Evolutionary conservation across 2,888 invertebrate genomes (phyloP), one percentile per base, ranked within the genome.

Genomic region (Rhimphoctona megacephalus): DNA sequence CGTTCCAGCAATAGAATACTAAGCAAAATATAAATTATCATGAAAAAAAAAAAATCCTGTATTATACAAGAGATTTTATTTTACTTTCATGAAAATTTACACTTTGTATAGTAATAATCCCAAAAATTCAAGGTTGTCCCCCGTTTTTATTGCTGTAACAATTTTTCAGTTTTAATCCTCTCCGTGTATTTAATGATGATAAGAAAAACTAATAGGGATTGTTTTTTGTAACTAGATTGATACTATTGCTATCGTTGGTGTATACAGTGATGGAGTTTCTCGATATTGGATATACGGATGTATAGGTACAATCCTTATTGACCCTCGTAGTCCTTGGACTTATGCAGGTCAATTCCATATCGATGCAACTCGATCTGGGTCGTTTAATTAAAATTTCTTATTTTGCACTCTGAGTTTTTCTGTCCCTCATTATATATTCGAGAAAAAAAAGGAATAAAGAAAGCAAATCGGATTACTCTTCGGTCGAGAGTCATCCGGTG

Each of bases 321-420:
- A 87, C 82, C 87, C 81, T 73, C 52, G 79, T 64, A 61, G 30
- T 61, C 61, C 30, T 61, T 61, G 61, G 33, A 73, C 85, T 87
- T 82, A 90, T 91, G 90, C 89, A 90, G 90, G 91, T 87, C 90
- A 90, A 52, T n/a, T 81, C 89, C 90, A 89, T 92, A 91, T 90
- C 88, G 88, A 90, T 89, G 87, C 74, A 77, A 70, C 83, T 89
- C 84, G 86, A 92, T 92, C 90, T 91, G 85, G 92, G 92, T 92
- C 84, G 72, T 57, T 82, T 76, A 66, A 85, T 87, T 82, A 66
- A 85, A 85, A 64, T 86, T 76, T 79, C 70, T 84, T 43, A 82
- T 79, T 85, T 57, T 66, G 74, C 54, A 64, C 46, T 52, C 3
- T 30, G 11, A 72, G 46, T 82, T 69, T 73, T 39, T 81, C 33